These are phyloP conservation scores for Harpalus rubripes DNA, from an alignment of 2,888 invertebrate genomes.

Conservation along the genomic window DNA sequence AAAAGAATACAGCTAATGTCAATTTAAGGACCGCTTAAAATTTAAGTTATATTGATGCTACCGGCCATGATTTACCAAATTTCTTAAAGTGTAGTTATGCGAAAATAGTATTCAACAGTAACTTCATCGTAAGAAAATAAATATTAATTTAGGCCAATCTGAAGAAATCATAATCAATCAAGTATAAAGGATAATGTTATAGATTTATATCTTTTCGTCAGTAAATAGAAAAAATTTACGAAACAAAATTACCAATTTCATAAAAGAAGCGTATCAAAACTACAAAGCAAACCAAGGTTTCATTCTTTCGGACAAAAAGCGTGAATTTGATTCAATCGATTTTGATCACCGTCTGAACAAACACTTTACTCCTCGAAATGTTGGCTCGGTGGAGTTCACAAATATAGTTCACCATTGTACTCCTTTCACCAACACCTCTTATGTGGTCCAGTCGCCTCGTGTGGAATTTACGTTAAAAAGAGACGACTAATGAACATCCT, in stretches of 20 bases:
- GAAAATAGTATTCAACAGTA: no score
- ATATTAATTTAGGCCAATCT: no score
- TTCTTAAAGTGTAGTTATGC: no score
- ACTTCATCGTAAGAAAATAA: no score
- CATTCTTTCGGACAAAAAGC: slow-evolving; percentile 31
- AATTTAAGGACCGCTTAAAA: no score
- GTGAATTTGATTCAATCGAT: background rate
- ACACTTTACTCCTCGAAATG: slow-evolving; percentile 2
- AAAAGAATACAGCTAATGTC: no score
- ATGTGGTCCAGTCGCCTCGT: background rate
- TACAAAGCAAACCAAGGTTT: background rate
- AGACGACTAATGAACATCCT: slow-evolving; percentile 41
- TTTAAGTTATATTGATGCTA: no score
- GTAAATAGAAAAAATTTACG: no score
- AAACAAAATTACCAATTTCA: background rate
- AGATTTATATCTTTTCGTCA: no score
- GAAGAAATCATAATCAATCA: no score
- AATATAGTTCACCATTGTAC: background rate
- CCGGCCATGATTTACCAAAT: no score
- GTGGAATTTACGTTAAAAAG: slow-evolving; percentile 23
- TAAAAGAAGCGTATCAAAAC: background rate
- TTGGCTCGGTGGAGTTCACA: background rate
- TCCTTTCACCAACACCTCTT: background rate
- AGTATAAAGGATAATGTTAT: no score
- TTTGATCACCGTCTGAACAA: background rate